Conservation (phyloP, 1,140 invertebrate genomes). For the Helicoverpa armigera region DNA sequence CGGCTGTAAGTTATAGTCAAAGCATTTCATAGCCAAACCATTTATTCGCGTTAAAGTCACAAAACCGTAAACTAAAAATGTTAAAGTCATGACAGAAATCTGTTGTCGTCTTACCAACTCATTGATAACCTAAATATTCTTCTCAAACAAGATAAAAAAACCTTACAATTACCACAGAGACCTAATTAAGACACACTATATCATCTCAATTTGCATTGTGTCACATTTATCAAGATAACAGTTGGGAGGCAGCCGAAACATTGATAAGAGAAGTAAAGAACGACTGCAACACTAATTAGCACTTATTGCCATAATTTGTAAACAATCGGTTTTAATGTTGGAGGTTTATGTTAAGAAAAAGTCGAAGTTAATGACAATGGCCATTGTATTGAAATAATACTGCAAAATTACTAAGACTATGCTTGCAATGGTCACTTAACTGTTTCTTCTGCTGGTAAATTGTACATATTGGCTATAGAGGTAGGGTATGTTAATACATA, state of each 20-base stretch:
- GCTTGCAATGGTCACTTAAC: too few species aligned
- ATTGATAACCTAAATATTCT: conserved; percentile 20
- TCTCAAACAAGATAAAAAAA: background rate
- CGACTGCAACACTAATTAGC: too few species aligned
- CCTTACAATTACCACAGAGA: background rate
- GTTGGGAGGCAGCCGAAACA: background rate
- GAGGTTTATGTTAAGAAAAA: background rate
- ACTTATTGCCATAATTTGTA: too few species aligned
- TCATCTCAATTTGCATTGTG: conserved; percentile 6
- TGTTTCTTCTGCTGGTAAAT: too few species aligned
- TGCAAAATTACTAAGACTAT: background rate
- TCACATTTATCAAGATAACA: conserved; percentile 37
- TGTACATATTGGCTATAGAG: too few species aligned
- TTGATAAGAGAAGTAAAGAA: background rate
- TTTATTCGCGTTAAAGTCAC: too few species aligned
- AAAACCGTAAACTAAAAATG: too few species aligned
- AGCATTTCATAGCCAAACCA: too few species aligned
- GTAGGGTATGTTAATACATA: too few species aligned
- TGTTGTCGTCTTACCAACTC: too few species aligned
- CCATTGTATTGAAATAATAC: background rate
- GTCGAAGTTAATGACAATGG: background rate
- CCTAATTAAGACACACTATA: background rate
- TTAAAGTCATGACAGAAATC: too few species aligned
- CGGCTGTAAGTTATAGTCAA: too few species aligned
- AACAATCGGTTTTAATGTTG: background rate